phyloP scores from a whole-genome alignment of 2,113 vertebrate genomes.

The Todiramphus chloris region DNA sequence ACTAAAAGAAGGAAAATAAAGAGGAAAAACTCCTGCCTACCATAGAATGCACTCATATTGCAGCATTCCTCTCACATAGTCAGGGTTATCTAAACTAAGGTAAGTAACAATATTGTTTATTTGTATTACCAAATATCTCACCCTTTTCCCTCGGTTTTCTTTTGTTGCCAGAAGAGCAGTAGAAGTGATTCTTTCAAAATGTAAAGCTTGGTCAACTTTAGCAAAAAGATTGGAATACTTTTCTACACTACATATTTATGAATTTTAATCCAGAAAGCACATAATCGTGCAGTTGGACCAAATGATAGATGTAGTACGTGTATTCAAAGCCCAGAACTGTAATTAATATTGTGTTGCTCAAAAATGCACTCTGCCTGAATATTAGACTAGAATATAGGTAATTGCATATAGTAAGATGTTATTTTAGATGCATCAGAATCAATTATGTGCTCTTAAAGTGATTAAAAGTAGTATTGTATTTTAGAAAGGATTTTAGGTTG shows the following conservation, averaged over 20 bases:
- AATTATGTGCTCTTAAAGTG: neutral
- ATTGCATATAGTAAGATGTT: neutral
- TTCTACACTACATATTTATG: neutral
- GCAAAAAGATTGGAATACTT: neutral
- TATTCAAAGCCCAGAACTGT: neutral
- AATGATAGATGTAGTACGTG: neutral
- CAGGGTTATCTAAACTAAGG: constrained; percentile 29
- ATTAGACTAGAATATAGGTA: neutral
- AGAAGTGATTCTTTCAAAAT: neutral
- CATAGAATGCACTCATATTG: neutral
- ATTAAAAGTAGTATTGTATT: neutral
- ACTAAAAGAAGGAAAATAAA: neutral
- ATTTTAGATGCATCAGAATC: neutral
- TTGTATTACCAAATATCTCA: neutral
- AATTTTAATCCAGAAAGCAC: neutral
- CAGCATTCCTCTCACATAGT: neutral
- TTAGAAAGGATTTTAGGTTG: neutral
- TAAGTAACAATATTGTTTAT: constrained; percentile 46
- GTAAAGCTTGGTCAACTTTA: neutral
- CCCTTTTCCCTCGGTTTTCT: neutral
- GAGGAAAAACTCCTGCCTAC: constrained; percentile 5
- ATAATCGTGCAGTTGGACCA: neutral
- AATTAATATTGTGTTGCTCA: neutral
- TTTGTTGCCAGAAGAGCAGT: neutral
- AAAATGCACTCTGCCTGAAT: neutral